These are phyloP conservation scores for Epizoanthus illoricatus DNA, from an alignment of 92 coral and sea anemone genomes.

Conservation along the genomic window DNA sequence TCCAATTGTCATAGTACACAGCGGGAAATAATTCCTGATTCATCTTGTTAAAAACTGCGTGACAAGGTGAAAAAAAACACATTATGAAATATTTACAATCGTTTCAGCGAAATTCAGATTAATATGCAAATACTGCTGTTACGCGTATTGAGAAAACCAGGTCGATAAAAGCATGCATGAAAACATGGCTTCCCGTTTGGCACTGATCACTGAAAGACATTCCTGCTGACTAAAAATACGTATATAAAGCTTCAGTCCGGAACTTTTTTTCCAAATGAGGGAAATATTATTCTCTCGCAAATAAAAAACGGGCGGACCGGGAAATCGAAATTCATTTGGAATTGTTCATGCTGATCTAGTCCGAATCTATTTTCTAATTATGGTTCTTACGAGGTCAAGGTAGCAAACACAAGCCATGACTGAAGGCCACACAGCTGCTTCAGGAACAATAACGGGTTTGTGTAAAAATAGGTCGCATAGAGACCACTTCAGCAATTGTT, in stretches of 20 bases:
- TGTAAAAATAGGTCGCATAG: constrained; percentile 12
- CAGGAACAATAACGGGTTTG: constrained; percentile 13
- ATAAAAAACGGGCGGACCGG: background rate
- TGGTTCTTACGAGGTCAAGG: constrained; percentile 15
- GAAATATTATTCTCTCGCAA: background rate
- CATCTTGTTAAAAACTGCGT: background rate
- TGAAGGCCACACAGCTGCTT: background rate
- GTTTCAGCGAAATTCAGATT: background rate
- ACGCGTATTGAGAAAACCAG: background rate
- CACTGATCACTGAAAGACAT: too few relatives aligned
- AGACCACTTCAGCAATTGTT: constrained; percentile 16
- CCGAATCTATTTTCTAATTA: background rate
- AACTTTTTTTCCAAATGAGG: background rate
- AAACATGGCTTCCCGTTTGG: background rate
- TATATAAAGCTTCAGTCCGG: background rate
- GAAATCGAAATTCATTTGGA: constrained; percentile 15
- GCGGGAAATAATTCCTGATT: background rate
- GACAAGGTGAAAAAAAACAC: background rate
- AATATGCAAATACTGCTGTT: constrained; percentile 5
- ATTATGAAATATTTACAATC: constrained; percentile 6
- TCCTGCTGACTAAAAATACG: background rate
- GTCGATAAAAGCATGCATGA: background rate
- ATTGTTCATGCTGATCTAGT: constrained; percentile 15
- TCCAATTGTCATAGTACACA: background rate
- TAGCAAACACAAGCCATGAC: background rate